Conservation (phyloP, 2,888 invertebrate genomes). For the Rhynchonema sp. region DNA sequence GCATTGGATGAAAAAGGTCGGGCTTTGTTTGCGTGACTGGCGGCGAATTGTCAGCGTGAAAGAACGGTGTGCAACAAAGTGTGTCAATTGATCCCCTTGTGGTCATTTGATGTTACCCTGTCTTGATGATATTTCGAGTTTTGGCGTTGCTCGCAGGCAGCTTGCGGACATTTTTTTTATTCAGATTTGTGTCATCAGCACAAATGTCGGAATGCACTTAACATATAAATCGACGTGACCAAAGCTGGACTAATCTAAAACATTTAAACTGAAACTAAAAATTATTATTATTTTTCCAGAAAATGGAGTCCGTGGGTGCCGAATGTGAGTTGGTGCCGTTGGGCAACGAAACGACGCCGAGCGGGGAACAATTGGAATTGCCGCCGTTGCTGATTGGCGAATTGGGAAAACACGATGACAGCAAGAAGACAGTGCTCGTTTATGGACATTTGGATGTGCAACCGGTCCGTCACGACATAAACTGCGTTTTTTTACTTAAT, state of each 20-base stretch:
- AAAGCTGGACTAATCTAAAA: too few species aligned
- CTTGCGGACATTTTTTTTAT: too few species aligned
- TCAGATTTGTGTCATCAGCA: too few species aligned
- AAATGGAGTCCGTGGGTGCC: slow-evolving; percentile 39
- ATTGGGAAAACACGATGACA: slow-evolving; percentile 54
- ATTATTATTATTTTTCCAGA: slow-evolving; percentile 13
- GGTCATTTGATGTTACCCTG: not conserved
- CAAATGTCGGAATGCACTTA: too few species aligned
- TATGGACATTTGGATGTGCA: slow-evolving; percentile 98
- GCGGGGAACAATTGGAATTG: slow-evolving; percentile 51
- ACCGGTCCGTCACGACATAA: too few species aligned
- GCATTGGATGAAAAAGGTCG: not conserved
- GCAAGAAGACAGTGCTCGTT: slow-evolving; percentile 74
- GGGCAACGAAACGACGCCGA: slow-evolving; percentile 46
- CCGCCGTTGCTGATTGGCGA: slow-evolving; percentile 65
- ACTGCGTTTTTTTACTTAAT: too few species aligned
- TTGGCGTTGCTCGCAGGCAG: too few species aligned
- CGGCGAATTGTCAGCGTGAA: not conserved
- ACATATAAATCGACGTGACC: too few species aligned
- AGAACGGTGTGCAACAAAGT: not conserved
- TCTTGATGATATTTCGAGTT: not conserved
- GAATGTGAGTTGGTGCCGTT: slow-evolving; percentile 51
- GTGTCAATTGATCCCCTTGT: not conserved
- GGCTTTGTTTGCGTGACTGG: too few species aligned
- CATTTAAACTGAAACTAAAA: too few species aligned